Evolutionary conservation across 2,888 invertebrate genomes (phyloP).

Genomic region (Drosophila neotestacea): DNA sequence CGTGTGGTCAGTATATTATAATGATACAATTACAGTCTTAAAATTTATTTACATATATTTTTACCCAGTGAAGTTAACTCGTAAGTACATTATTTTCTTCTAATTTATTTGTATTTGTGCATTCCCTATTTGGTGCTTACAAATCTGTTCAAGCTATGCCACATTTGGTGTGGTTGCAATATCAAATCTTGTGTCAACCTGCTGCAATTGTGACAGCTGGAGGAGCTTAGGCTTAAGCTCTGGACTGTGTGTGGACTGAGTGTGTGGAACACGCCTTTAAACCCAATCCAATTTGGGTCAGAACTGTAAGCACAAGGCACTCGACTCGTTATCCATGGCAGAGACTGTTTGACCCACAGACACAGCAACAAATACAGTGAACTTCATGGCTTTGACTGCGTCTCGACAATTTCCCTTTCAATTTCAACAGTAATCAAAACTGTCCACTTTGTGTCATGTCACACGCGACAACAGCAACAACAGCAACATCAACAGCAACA

Average conservation of each 20-base stretch:
- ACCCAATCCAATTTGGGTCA: slow-evolving; percentile 64
- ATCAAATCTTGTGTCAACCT: slow-evolving; percentile 51
- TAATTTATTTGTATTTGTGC: slow-evolving; percentile 9
- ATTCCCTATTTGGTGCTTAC: slow-evolving; percentile 5
- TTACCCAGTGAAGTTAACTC: background rate
- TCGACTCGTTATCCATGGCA: slow-evolving; percentile 49
- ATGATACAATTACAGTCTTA: background rate
- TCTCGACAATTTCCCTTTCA: slow-evolving; percentile 76
- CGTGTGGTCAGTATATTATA: background rate
- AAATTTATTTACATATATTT: background rate
- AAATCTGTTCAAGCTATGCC: slow-evolving; percentile 9
- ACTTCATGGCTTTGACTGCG: slow-evolving; percentile 57
- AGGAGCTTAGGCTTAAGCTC: slow-evolving; percentile 49
- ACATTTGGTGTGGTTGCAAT: slow-evolving; percentile 33
- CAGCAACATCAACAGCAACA: slow-evolving; percentile 18
- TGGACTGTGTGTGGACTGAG: slow-evolving; percentile 13
- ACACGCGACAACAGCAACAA: slow-evolving; percentile 71
- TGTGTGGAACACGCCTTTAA: slow-evolving; percentile 49
- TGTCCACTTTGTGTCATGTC: slow-evolving; percentile 79
- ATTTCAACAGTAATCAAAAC: slow-evolving; percentile 78
- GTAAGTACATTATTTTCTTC: background rate
- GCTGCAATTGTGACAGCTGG: slow-evolving; percentile 54
- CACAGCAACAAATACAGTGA: slow-evolving; percentile 34
- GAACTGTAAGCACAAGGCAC: slow-evolving; percentile 43
- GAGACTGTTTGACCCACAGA: slow-evolving; percentile 64